Base-by-base conservation (phyloP, 1,140 invertebrate species). In the Acyrthosiphon pisum region DNA sequence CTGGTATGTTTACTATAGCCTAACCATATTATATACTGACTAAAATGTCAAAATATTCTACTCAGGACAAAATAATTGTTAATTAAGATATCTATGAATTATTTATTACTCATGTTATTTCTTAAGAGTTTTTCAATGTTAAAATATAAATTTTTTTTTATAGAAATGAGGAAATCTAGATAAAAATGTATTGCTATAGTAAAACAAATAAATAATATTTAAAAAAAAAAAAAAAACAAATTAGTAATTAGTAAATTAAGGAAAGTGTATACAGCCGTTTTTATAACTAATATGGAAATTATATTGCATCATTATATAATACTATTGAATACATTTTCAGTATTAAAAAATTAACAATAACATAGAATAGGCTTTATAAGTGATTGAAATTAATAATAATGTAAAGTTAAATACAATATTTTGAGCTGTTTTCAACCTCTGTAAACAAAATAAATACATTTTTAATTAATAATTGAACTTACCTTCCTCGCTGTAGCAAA, bases 401-500 rank as follows among this genome's bases (percentile, higher is more conserved):
- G 2, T 60, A 30, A 30, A 60, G 26, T 30, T 26, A 56, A 60
- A 60, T 60, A 60, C 56, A 60, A 60, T 60, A 14, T n/a, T 68
- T 20, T 35, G 20, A n/a, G 11, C 18, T 76, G 14, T 6, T 11
- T 18, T n/a, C 14, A n/a, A 76, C n/a, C 3, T 76, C 14, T 20
- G n/a, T 76, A 0, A n/a, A 68, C 4, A 68, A 14, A 7, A 76
- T 18, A 18, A 76, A n/a, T n/a, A 76, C 4, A 20, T 76, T 76
- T 76, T n/a, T 18, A 76, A 18, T n/a, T 76, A 76, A 30, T 60
- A 68, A n/a, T 76, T n/a, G 0, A 50, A 91, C 37, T 83, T 53
- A 93, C 91, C 48, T 93, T 53, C 91, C 91, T 53, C 50, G 44
- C 8, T 53, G 91, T 83, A 93, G 22, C 20, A 93, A 93, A 86